Percentiles rank a stretch among this genome's conserved stretches.
Evolutionary conservation across 2,797 vertebrate species (phyloP).

Genomic region (Holocentrus rufus): DNA sequence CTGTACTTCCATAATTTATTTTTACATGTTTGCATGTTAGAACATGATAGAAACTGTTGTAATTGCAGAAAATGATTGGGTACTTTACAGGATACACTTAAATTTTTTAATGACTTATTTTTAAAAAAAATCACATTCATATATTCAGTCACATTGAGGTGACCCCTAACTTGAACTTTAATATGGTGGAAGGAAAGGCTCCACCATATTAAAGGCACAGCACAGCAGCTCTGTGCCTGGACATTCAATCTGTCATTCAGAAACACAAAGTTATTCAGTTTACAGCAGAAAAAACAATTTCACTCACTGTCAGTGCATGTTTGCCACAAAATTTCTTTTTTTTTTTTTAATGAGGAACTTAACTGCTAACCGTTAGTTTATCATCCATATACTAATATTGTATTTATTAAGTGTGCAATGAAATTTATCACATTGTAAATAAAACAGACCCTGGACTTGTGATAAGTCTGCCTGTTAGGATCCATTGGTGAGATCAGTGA

Average conservation of each 20-base stretch:
- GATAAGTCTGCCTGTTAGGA: constrained; percentile 9
- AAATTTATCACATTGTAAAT: constrained; percentile 16
- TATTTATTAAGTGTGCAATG: constrained; percentile 41
- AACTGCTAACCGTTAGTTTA: background rate
- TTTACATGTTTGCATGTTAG: too few species aligned
- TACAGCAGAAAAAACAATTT: background rate
- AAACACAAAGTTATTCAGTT: background rate
- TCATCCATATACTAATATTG: constrained; percentile 5
- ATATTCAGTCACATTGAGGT: constrained; percentile 7
- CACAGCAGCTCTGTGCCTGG: background rate
- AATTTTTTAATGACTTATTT: background rate
- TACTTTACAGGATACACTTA: background rate
- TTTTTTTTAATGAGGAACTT: background rate
- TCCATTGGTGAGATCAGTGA: constrained; percentile 27
- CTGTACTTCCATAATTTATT: too few species aligned
- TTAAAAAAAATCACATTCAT: background rate
- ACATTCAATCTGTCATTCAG: background rate
- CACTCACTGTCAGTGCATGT: background rate
- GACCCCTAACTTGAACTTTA: background rate
- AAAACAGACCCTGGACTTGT: constrained; percentile 4
- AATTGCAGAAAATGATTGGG: too few species aligned
- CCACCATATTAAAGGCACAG: too few species aligned
- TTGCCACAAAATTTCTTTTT: constrained; percentile 6
- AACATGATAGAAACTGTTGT: too few species aligned
- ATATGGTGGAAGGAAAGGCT: background rate